A percentile compares a stretch with the other conserved stretches of the same genome.
phyloP scores from a whole-genome alignment of 2,797 vertebrate species.

The Ctenopoma kingsleyae region DNA sequence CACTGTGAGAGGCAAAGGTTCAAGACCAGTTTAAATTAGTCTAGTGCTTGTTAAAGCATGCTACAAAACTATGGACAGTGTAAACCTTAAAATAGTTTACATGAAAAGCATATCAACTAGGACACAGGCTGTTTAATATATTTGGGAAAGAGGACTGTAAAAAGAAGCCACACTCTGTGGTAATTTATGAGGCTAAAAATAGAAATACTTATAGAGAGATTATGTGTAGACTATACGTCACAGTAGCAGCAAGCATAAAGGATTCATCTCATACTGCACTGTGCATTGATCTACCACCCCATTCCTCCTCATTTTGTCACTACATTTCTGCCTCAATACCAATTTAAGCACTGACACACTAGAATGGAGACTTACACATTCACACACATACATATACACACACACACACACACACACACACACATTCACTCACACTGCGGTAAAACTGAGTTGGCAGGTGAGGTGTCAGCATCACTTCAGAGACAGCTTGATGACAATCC shows the following conservation, averaged over 20 bases:
- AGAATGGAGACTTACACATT: not conserved
- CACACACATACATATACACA: conserved; percentile 8
- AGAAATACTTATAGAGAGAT: conserved; percentile 65
- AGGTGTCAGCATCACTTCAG: conserved; percentile 77
- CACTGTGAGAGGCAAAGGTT: conserved; percentile 24
- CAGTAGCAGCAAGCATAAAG: conserved; percentile 50
- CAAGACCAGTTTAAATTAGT: conserved; percentile 35
- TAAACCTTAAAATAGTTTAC: conserved; percentile 28
- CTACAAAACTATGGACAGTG: conserved; percentile 28
- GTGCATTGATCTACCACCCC: conserved; percentile 41
- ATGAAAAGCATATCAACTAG: conserved; percentile 47
- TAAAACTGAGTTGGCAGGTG: conserved; percentile 53
- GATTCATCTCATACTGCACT: conserved; percentile 56
- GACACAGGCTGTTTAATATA: conserved; percentile 40
- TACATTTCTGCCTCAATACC: conserved; percentile 36
- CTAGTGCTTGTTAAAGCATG: conserved; percentile 39
- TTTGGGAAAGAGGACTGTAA: conserved; percentile 47
- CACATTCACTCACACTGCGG: conserved; percentile 2
- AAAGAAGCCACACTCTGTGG: conserved; percentile 44
- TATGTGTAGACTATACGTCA: conserved; percentile 61
- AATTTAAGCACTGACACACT: conserved; percentile 25
- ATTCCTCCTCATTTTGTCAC: conserved; percentile 46
- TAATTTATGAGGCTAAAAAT: conserved; percentile 66
- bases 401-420: not conserved
- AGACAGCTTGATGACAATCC: conserved; percentile 80